Evolutionary conservation across 2,113 vertebrate genomes (phyloP), one percentile per base, ranked within the genome.

Genomic region (Argyrosomus japonicus): DNA sequence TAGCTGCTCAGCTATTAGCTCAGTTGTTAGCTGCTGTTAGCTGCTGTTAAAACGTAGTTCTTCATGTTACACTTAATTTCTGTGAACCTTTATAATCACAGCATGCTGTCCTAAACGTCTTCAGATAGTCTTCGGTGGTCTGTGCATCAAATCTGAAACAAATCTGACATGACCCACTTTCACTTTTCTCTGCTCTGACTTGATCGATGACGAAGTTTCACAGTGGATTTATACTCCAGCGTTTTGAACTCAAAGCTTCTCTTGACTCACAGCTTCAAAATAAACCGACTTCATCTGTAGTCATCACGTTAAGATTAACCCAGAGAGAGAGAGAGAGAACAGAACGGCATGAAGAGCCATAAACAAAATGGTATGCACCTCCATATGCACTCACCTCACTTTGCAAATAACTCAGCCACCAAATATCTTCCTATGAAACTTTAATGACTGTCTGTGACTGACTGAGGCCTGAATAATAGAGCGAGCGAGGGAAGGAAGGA

Each of bases 371-470:
- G 76, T 79, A 74, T 76, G 67, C 60, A 60, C 68, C 68, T 62
- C 86, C 88, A 68, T 82, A 82, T 83, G 89, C 90, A 84, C 85
- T 89, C 87, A 87, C 92, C 91, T 92, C 87, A 78, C 89, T 91
- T 87, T 81, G 81, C 91, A 86, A 93, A 92, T 84, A 91, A 85
- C 81, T 90, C 89, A 79, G 86, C 86, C 82, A 85, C 85, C 87
- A 92, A 91, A 94, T 92, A 91, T 88, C 84, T 85, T 87, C 84
- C 88, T 82, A 94, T 94, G 87, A 95, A 95, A 94, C 73, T 94
- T 95, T 95, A 94, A 95, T 94, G 89, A 90, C 89, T 87, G 91
- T 93, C 92, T n/a, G n/a, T 93, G 91, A 94, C 92, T 93, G 91
- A 89, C 91, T 90, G 83, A 89, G 84, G 21, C 75, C 78, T 94